phyloP scores from a whole-genome alignment of 2,797 vertebrate species.

The Sciurus carolinensis region DNA sequence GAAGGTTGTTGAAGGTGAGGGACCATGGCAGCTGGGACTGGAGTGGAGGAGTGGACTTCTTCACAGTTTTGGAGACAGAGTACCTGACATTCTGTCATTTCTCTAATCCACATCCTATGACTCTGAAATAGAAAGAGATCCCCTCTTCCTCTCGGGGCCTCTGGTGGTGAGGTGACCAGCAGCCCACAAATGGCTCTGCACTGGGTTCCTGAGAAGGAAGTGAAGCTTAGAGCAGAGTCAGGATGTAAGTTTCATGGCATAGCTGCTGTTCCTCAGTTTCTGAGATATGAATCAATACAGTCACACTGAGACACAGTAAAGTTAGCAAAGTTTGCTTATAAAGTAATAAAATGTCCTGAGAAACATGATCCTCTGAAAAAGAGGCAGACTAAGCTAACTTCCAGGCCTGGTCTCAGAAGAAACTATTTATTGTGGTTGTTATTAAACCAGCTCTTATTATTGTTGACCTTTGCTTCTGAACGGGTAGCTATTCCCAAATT shows the following conservation, averaged over 20 bases:
- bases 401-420: background rate
- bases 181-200: background rate
- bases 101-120: background rate
- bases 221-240: background rate
- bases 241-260: background rate
- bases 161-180: background rate
- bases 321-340: constrained; percentile 1
- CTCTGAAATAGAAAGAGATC: background rate
- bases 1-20: background rate
- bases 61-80: background rate
- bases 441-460: background rate
- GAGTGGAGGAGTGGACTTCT: background rate
- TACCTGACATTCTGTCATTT: background rate
- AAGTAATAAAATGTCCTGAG: background rate
- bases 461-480: background rate
- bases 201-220: background rate
- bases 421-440: background rate
- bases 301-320: constrained; percentile 21
- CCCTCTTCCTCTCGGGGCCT: background rate
- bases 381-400: background rate
- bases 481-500: background rate
- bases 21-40: rapidly evolving
- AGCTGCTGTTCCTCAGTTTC: background rate
- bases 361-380: background rate
- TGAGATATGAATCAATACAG: background rate